Percentiles rank a stretch among this genome's conserved stretches.
Evolutionary conservation across 1,140 invertebrate species (phyloP).

Genomic region (Onthophagus taurus): DNA sequence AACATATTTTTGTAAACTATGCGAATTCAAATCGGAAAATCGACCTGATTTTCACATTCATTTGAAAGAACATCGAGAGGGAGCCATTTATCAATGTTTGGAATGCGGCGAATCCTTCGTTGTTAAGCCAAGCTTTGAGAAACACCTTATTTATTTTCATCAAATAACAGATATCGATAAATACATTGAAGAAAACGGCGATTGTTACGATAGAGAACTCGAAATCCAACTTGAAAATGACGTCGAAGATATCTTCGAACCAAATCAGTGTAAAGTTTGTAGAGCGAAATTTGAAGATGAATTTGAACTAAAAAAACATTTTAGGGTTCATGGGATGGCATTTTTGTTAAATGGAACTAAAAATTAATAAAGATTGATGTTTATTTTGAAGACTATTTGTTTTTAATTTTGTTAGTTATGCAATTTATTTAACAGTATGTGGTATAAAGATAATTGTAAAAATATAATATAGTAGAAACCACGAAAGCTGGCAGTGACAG

Average conservation of each 20-base stretch:
- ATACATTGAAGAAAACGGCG: constrained; percentile 48
- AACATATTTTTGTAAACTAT: constrained; percentile 44
- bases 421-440: too few species aligned
- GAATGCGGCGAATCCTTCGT: constrained; percentile 60
- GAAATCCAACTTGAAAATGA: constrained; percentile 38
- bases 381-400: too few species aligned
- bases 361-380: too few species aligned
- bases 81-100: constrained; percentile 52
- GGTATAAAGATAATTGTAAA: too few species aligned
- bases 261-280: constrained; percentile 58
- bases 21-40: constrained; percentile 35
- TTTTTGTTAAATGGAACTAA: constrained; percentile 50
- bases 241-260: constrained; percentile 37
- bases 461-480: too few species aligned
- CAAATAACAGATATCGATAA: constrained; percentile 44
- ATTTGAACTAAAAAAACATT: constrained; percentile 49
- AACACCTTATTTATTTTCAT: constrained; percentile 53
- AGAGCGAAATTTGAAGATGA: constrained; percentile 47
- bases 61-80: constrained; percentile 44
- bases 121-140: constrained; percentile 51
- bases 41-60: constrained; percentile 43
- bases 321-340: constrained; percentile 57
- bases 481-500: too few species aligned
- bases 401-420: too few species aligned
- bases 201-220: constrained; percentile 45